phyloP scores from a whole-genome alignment of 2,113 vertebrate species.

The Galeopterus variegatus region DNA sequence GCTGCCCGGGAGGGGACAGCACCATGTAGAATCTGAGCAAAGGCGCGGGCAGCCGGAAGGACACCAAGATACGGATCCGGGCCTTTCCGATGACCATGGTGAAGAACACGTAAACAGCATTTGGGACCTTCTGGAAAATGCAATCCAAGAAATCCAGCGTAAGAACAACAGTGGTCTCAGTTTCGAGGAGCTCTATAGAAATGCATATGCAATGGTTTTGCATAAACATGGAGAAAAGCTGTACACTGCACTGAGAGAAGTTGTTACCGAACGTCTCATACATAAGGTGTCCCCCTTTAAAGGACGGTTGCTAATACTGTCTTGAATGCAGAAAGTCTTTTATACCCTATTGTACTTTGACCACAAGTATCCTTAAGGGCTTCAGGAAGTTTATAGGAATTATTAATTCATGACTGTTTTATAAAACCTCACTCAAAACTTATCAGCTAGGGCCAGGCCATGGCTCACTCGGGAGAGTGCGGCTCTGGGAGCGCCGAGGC shows the following conservation, averaged over 20 bases:
- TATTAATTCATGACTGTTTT: not conserved
- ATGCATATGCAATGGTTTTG: constrained; percentile 99
- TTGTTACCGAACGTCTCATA: constrained; percentile 98
- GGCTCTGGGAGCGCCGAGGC: too few species aligned
- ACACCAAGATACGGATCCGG: too few species aligned
- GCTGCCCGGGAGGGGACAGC: too few species aligned
- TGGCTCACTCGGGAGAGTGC: too few species aligned
- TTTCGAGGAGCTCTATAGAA: constrained; percentile 98
- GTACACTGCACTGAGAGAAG: too few species aligned
- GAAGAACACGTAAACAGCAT: constrained; percentile 99
- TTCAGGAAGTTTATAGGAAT: constrained; percentile 25
- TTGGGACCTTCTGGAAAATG: constrained; percentile 99
- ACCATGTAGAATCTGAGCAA: too few species aligned
- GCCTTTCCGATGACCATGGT: constrained; percentile 95
- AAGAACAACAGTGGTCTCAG: constrained; percentile 99
- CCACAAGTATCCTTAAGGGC: constrained; percentile 37
- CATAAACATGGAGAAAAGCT: constrained; percentile 99
- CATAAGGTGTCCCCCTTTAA: constrained; percentile 93
- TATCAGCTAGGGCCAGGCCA: too few species aligned
- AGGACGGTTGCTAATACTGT: constrained; percentile 55
- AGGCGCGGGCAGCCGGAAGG: too few species aligned
- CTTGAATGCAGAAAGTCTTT: constrained; percentile 38
- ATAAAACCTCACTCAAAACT: constrained; percentile 41
- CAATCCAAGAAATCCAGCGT: constrained; percentile 99
- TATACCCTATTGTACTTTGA: constrained; percentile 15